A percentile compares a stretch with the other conserved stretches of the same genome.
phyloP scores from a whole-genome alignment of 2,888 invertebrate genomes.

The Euproctis similis region DNA sequence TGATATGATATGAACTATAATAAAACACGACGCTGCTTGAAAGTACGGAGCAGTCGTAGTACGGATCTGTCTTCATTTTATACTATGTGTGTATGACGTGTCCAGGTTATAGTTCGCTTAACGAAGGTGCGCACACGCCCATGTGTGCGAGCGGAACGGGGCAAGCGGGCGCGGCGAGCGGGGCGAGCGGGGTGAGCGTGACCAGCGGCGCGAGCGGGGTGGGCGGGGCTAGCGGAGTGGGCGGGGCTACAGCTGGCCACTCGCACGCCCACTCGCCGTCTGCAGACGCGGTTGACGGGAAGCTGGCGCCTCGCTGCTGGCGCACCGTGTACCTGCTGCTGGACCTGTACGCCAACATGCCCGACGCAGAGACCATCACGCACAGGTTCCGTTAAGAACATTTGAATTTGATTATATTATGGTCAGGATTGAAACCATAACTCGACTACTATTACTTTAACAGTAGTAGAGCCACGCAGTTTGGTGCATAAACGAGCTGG shows the following conservation, averaged over 20 bases:
- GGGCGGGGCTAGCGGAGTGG: slow-evolving; percentile 2
- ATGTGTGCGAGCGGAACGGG: slow-evolving; percentile 44
- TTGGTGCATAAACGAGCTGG: too few relatives aligned
- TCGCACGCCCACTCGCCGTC: slow-evolving; percentile 14
- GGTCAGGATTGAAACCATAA: too few relatives aligned
- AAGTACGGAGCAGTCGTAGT: too few relatives aligned
- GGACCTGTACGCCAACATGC: slow-evolving; percentile 95
- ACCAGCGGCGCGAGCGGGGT: slow-evolving; percentile 5
- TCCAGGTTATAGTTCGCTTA: slow-evolving; percentile 86
- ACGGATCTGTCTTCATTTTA: too few relatives aligned
- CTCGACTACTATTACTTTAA: too few relatives aligned
- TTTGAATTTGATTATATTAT: too few relatives aligned
- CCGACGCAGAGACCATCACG: slow-evolving; percentile 94
- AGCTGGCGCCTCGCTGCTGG: slow-evolving; percentile 89
- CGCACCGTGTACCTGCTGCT: slow-evolving; percentile 93
- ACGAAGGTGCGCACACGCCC: slow-evolving; percentile 83
- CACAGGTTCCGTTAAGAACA: too few relatives aligned
- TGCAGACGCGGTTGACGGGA: slow-evolving; percentile 28
- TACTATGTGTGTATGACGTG: too few relatives aligned
- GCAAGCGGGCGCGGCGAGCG: slow-evolving; percentile 4
- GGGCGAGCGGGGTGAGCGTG: slow-evolving; percentile 3
- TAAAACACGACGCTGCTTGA: too few relatives aligned
- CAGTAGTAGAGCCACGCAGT: too few relatives aligned
- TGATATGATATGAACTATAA: too few relatives aligned
- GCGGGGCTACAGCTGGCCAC: slow-evolving; percentile 8